phyloP scores from a whole-genome alignment of 2,113 vertebrate species.

The Paralichthys olivaceus region DNA sequence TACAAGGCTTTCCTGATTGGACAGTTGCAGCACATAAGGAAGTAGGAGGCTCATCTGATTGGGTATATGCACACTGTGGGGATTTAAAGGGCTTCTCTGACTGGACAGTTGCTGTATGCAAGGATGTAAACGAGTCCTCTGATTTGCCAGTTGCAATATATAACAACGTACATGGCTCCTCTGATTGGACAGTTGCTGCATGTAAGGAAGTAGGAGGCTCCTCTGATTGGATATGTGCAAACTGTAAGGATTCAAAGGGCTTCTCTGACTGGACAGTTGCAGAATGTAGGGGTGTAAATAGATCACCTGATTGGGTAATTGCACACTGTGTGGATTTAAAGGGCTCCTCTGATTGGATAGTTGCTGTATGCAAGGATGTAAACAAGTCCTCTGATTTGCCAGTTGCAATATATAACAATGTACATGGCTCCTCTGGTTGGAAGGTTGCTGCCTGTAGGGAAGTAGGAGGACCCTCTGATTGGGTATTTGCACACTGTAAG shows the following conservation, averaged over 20 bases:
- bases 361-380: neutral
- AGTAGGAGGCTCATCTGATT: conserved; percentile 18
- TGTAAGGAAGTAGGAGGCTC: conserved; percentile 1
- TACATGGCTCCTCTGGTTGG: too few species aligned
- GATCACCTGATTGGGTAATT: conserved; percentile 15
- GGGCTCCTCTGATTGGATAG: conserved; percentile 19
- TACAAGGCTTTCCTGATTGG: conserved; percentile 20
- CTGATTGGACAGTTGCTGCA: conserved; percentile 7
- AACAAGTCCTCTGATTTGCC: conserved; percentile 23
- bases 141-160: neutral
- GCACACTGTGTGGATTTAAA: neutral
- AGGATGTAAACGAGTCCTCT: neutral
- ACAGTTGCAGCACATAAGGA: conserved; percentile 1
- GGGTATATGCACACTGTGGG: neutral
- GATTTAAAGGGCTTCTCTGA: conserved; percentile 21
- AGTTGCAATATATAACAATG: too few species aligned
- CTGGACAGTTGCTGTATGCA: conserved; percentile 1
- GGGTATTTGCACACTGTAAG: neutral
- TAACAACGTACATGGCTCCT: neutral
- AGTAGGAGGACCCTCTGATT: conserved; percentile 14
- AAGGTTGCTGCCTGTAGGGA: neutral
- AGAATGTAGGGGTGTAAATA: conserved; percentile 2
- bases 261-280: conserved; percentile 23
- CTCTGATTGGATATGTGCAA: conserved; percentile 19
- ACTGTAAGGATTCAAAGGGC: neutral